Percentiles rank a stretch among this genome's conserved stretches.
Evolutionary conservation across 2,113 vertebrate species (phyloP).

Genomic region (human (Homo sapiens)): GRCh38 chr14:51021501-51022000

Average conservation of each 20-base stretch:
- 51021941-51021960: neutral
- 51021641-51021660: rapidly evolving
- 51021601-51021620: neutral
- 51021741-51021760: neutral
- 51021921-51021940: neutral
- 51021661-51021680: neutral
- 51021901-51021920: neutral
- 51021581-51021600: neutral
- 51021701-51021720: neutral
- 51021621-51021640: neutral
- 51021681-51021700: neutral
- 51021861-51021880: neutral
- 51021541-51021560: neutral
- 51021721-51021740: neutral
- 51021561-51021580: too few relatives aligned
- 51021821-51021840: neutral
- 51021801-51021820: neutral
- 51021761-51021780: neutral
- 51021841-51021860: neutral
- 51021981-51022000: neutral
- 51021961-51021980: neutral
- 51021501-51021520: neutral
- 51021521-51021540: neutral
- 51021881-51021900: neutral
- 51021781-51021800: neutral